Evolutionary conservation across 1,140 invertebrate genomes (phyloP).

Genomic region (Goniozus legneri): DNA sequence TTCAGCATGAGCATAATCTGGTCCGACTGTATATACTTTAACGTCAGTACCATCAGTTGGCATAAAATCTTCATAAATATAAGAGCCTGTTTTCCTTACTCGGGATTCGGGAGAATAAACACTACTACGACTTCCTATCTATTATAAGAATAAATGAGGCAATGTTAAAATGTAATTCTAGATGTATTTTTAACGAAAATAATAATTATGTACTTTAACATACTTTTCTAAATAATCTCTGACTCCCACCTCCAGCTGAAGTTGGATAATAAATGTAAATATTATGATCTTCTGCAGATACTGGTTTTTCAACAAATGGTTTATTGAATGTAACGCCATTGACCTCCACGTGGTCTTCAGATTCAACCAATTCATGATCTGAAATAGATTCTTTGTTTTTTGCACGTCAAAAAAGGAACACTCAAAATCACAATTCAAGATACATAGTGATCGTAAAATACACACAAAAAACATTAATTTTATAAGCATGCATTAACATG

Average conservation of each 20-base stretch:
- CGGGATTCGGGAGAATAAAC: conserved; percentile 96
- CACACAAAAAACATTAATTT: not conserved
- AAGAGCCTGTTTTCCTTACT: conserved; percentile 94
- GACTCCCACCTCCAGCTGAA: conserved; percentile 95
- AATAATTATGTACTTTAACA: conserved; percentile 15
- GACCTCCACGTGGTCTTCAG: conserved; percentile 98
- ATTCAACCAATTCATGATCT: conserved; percentile 93
- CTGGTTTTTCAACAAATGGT: conserved; percentile 98
- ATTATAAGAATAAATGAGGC: too few relatives aligned
- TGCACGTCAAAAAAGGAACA: conserved; percentile 26
- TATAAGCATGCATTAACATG: not conserved
- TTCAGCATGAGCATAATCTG: conserved; percentile 99
- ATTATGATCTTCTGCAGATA: conserved; percentile 99
- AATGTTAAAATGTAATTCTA: too few relatives aligned
- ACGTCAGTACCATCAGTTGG: conserved; percentile 89
- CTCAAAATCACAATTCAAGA: not conserved
- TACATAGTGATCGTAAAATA: not conserved
- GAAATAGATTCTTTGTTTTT: conserved; percentile 36
- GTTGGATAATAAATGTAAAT: conserved; percentile 99
- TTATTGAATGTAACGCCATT: conserved; percentile 97
- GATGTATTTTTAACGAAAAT: not conserved
- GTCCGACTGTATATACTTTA: conserved; percentile 89
- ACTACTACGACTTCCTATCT: conserved; percentile 97
- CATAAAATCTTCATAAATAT: conserved; percentile 99
- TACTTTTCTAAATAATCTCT: conserved; percentile 95